Evolutionary conservation across 2,113 vertebrate species (phyloP), one percentile per base, ranked within the genome.

Genomic region (Psammodynastes pulverulentus): DNA sequence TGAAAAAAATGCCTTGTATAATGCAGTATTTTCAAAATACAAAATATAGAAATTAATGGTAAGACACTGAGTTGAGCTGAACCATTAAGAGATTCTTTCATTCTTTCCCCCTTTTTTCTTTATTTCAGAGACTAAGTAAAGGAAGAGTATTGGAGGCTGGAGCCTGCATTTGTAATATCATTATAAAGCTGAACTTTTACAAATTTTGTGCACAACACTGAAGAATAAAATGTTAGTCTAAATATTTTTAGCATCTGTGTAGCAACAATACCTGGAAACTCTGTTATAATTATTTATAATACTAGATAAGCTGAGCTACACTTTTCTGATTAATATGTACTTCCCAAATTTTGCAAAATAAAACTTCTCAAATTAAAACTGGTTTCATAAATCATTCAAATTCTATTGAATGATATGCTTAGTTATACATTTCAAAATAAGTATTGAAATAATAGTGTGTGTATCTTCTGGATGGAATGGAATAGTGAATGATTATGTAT

Each of bases 1-100:
- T 52, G 19, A 79, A 34, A 72, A 51, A 3, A 34, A 39, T 90
- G n/a, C 62, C 46, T 5, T 94, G 9, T 58, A 17, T 19, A 0
- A 9, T 52, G 45, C 88, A 52, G 34, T 89, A 62, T 89, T 96
- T 96, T 94, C 93, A 92, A 90, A 93, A 94, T 84, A 93, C 86
- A 34, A 34, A 67, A 67, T n/a, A 67, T 34, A 34, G 13, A 67
- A 67, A 34, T 34, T 67, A 67, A 67, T 67, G n/a, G 29, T 1
- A 67, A 67, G 62, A 6, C n/a, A 67, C 2, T 67, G 62, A 67
- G n/a, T 15, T 34, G 56, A 29, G 56, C 12, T 58, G 56, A 58
- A 58, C 13, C 15, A 29, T 26, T 48, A 46, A 48, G 26, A 7
- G 23, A 17, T 9, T 62, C 19, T 9, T 23, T 23, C 24, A 24